These are phyloP conservation scores for Drosophila pandora DNA, from an alignment of 1,140 invertebrate genomes.

Conservation along the genomic window DNA sequence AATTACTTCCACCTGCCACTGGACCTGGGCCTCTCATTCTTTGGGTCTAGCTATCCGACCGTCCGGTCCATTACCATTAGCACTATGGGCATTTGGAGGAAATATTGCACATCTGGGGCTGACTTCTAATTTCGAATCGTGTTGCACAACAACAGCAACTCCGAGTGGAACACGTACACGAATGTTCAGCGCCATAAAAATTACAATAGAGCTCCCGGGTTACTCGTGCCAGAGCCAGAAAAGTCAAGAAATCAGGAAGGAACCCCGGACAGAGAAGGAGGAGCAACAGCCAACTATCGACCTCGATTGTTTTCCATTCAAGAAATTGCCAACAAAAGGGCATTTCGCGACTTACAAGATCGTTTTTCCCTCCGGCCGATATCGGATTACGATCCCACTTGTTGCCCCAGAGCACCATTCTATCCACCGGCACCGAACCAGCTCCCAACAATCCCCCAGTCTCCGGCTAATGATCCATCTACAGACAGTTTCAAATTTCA, in stretches of 20 bases:
- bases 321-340: slow-evolving; percentile 25
- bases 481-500: slow-evolving; percentile 60
- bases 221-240: slow-evolving; percentile 43
- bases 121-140: slow-evolving; percentile 70
- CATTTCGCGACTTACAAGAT: slow-evolving; percentile 38
- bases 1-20: slow-evolving; percentile 22
- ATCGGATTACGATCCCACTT: slow-evolving; percentile 63
- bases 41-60: slow-evolving; percentile 2
- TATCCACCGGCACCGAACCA: neutral
- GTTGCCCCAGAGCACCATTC: slow-evolving; percentile 40
- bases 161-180: slow-evolving; percentile 61
- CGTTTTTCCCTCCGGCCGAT: slow-evolving; percentile 14
- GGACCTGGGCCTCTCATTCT: neutral
- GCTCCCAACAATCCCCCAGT: neutral
- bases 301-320: slow-evolving; percentile 58
- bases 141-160: slow-evolving; percentile 62
- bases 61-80: slow-evolving; percentile 27
- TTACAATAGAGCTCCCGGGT: slow-evolving; percentile 68
- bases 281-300: slow-evolving; percentile 47
- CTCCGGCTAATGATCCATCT: slow-evolving; percentile 26
- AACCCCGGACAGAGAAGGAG: slow-evolving; percentile 34
- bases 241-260: slow-evolving; percentile 54
- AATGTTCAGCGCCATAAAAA: slow-evolving; percentile 66
- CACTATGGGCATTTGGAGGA: slow-evolving; percentile 38
- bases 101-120: slow-evolving; percentile 70